Evolutionary conservation across 2,113 vertebrate species (phyloP).

Genomic region (Plecotus auritus): DNA sequence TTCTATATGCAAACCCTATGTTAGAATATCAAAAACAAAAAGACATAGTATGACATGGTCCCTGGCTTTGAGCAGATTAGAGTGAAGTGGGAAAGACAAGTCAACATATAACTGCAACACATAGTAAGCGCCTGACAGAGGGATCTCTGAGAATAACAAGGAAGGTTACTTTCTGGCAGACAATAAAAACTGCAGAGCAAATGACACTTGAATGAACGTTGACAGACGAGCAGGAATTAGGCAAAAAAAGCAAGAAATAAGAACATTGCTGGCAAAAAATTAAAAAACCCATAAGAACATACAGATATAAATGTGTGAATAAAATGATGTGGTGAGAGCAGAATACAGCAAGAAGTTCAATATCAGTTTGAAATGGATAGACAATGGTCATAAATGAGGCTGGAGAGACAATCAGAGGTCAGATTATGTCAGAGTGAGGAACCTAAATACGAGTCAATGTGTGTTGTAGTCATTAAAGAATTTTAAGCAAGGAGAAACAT

Average conservation of each 20-base stretch:
- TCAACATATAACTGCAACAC: background rate
- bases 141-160: background rate
- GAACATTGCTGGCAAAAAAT: background rate
- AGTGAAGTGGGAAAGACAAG: background rate
- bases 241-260: background rate
- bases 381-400: background rate
- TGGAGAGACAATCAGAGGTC: background rate
- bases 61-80: background rate
- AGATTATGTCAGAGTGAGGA: background rate
- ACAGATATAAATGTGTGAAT: background rate
- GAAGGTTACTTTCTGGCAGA: background rate
- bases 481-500: background rate
- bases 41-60: background rate
- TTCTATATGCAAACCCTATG: background rate
- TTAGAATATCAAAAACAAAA: background rate
- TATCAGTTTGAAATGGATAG: background rate
- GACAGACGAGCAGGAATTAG: background rate
- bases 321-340: background rate
- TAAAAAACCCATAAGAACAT: background rate
- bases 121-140: background rate
- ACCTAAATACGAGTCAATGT: background rate
- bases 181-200: background rate
- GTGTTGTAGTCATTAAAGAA: background rate
- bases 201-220: background rate
- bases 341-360: background rate